phyloP scores from a whole-genome alignment of 2,113 vertebrate species.

The Meles meles region DNA sequence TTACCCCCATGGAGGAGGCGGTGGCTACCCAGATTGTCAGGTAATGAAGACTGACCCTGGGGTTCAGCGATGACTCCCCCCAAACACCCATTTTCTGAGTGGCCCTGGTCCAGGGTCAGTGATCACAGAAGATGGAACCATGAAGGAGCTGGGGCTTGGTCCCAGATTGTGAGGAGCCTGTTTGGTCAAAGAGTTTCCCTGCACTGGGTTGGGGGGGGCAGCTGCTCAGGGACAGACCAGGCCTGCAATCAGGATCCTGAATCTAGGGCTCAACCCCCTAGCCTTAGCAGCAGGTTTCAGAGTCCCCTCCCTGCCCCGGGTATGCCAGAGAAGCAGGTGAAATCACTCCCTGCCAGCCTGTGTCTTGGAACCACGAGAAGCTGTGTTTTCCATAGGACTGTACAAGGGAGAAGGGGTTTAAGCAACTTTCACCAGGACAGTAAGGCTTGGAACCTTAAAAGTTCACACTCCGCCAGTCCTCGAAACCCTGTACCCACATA shows the following conservation, averaged over 20 bases:
- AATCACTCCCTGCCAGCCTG: too few species aligned
- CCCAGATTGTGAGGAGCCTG: background rate
- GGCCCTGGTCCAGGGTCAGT: background rate
- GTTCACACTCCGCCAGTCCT: background rate
- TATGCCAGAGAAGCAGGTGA: background rate
- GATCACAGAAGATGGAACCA: background rate
- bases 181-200: background rate
- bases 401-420: background rate
- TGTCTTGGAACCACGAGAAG: background rate
- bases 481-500: fast-evolving
- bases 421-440: background rate
- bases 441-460: background rate
- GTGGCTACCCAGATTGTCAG: background rate
- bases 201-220: fast-evolving
- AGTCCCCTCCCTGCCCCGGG: background rate
- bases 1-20: background rate
- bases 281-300: background rate
- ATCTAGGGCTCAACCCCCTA: background rate
- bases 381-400: background rate
- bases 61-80: background rate
- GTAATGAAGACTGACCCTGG: background rate
- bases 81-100: background rate
- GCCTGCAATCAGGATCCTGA: background rate
- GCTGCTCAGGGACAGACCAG: background rate
- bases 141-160: too few species aligned